Evolutionary conservation across 2,797 vertebrate species (phyloP), one percentile per base, ranked within the genome.

Genomic region (Acrossocheilus fasciatus): DNA sequence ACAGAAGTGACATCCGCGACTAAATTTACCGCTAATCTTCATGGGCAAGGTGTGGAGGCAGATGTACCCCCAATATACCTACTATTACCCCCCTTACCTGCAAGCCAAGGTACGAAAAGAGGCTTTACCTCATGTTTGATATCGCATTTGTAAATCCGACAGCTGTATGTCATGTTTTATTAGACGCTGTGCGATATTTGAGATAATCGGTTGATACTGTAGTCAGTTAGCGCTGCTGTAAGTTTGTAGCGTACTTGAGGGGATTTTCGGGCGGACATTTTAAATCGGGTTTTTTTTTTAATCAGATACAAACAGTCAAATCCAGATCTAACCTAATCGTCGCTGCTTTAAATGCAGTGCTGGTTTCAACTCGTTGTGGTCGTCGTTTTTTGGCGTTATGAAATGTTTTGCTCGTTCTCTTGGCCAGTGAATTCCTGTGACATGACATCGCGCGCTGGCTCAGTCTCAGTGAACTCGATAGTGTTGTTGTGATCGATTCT

Each of bases 41-140:
- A 95, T 96, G 95, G 96, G 96, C 95, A 96, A 96, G 96, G 95
- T 96, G 95, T 96, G 95, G 96, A 96, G 96, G 94, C 95, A 96
- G 94, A 96, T 97, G 96, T 96, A 97, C 96, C 96, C 96, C 93
- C 96, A 97, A 93, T 97, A 96, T 94, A 96, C 96, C 91, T 96
- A 96, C 93, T 96, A 96, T 94, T 97, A 96, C 92, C 96, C 96
- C 89, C 96, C 96, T 92, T 96, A 97, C 96, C 96, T 97, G 91
- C 96, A 96, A 92, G 93, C 95, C 62, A 97, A 96, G 95, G 96
- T 97, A 96, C 82, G 89, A 76, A 86, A 80, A 77, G 39, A 9
- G 43, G 57, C 18, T 69, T 84, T 81, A 68, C 43, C 43, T 78
- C 54, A 10, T 41, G 52, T 10, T 57, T 57, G 20, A 34, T 18